These are phyloP conservation scores for Pyrrhopygopsis socrates DNA, from an alignment of 2,888 invertebrate genomes.

Conservation along the genomic window DNA sequence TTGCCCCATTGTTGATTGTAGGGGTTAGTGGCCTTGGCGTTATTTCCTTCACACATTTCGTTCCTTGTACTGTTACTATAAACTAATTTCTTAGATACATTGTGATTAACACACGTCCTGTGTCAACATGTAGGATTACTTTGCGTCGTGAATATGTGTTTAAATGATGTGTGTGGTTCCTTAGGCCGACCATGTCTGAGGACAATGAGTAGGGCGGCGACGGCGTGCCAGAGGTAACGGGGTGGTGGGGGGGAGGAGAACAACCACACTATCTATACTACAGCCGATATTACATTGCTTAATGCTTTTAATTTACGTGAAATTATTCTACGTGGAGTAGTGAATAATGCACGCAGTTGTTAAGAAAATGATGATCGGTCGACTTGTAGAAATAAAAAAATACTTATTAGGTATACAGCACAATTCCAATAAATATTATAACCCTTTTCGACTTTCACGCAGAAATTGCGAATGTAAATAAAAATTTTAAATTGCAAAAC, in stretches of 20 bases:
- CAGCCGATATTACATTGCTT: neutral
- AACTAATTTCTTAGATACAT: neutral
- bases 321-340: too few relatives aligned
- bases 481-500: too few relatives aligned
- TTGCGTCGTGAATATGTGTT: neutral
- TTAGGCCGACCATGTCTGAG: slow-evolving; percentile 85
- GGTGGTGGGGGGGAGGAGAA: slow-evolving; percentile 42
- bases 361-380: too few relatives aligned
- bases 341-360: too few relatives aligned
- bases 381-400: too few relatives aligned
- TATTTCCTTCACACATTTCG: too few relatives aligned
- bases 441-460: too few relatives aligned
- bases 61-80: neutral
- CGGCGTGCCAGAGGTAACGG: slow-evolving; percentile 82
- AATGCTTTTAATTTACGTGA: neutral
- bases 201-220: slow-evolving; percentile 84
- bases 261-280: too few relatives aligned
- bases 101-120: slow-evolving; percentile 17
- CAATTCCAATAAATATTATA: too few relatives aligned
- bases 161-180: slow-evolving; percentile 57
- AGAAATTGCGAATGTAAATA: too few relatives aligned
- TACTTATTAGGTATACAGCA: too few relatives aligned
- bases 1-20: too few relatives aligned
- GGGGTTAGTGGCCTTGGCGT: neutral
- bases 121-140: neutral